Evolutionary conservation across 1,140 invertebrate genomes (phyloP), one percentile per base, ranked within the genome.

Genomic region (Heliconius nattereri): DNA sequence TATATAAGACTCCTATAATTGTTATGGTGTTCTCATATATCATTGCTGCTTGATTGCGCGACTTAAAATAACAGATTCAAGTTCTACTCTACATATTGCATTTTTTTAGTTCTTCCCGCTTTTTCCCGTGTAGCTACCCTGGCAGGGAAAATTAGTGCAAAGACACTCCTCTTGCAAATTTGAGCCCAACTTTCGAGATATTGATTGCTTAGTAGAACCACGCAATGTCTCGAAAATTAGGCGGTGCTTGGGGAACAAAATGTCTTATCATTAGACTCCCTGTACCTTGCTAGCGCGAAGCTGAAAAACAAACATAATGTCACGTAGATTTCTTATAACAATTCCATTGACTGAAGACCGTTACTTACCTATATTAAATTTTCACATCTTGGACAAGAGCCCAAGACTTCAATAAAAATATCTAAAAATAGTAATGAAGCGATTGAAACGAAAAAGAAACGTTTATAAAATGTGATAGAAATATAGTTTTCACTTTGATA

Each of bases 1-100:
- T 71, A 79, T 66, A 71, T 79, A 79, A 70, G 52, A 71, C 60
- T 32, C 76, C 37, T 78, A 35, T 52, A 73, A 78, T 78, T 71
- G 70, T 66, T 54, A 71, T 77, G 40, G 26, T 35, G 7, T 49
- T 52, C 76, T 54, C 37, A 11, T 32, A 52, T 78, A 70, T 78
- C 76, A 35, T 72, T 78, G 71, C 16, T 32, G 40, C 74, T 54
- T 78, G 66, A 78, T 45, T 73, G 76, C 40, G 45, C 45, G 37
- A 29, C 26, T 60, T 23, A n/a, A n/a, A 1, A n/a, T 26, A 1
- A 23, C 54, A n/a, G n/a, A 23, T 60, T 11, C 9, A 23, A 23
- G 0, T 60, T 60, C 8, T 60, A n/a, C 11, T 60, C 2, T 9
- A 52, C 19, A 20, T 52, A 2, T 20, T 52, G 32, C 32, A 52